Percentiles rank a stretch among this genome's conserved stretches.
phyloP scores from a whole-genome alignment of 1,140 invertebrate species.

The Telenomus remus region DNA sequence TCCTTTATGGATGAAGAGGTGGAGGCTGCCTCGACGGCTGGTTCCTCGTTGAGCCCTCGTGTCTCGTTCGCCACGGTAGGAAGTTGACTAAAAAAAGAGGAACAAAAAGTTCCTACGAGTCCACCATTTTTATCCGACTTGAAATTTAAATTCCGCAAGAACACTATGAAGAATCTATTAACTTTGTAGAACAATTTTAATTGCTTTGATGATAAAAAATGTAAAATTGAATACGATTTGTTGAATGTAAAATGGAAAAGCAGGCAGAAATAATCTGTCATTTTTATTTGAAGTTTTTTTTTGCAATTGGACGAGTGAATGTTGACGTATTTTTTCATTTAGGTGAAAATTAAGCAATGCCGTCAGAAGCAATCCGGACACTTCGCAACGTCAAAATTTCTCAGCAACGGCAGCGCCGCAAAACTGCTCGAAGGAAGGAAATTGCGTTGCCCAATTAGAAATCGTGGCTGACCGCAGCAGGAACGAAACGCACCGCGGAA shows the following conservation, averaged over 20 bases:
- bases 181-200: too few species aligned
- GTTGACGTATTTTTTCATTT: too few species aligned
- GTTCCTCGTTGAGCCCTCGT: conserved; percentile 52
- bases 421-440: conserved; percentile 67
- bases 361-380: conserved; percentile 5
- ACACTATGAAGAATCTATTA: too few species aligned
- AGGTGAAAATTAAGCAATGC: too few species aligned
- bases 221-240: too few species aligned
- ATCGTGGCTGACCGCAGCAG: conserved; percentile 61
- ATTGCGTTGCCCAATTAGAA: conserved; percentile 71
- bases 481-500: conserved; percentile 48
- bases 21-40: conserved; percentile 48
- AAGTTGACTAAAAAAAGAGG: conserved; percentile 53
- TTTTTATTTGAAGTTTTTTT: too few species aligned
- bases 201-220: too few species aligned
- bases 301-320: too few species aligned
- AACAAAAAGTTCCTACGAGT: conserved; percentile 46
- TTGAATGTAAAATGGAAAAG: too few species aligned
- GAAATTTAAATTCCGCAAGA: too few species aligned
- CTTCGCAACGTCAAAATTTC: conserved; percentile 63
- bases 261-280: too few species aligned
- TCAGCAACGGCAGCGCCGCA: conserved; percentile 43
- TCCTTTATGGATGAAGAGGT: conserved; percentile 53
- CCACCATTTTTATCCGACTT: too few species aligned
- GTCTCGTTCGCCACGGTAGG: conserved; percentile 62